Base-by-base conservation (phyloP, 2,797 vertebrate species). In the Hyperoplus immaculatus region DNA sequence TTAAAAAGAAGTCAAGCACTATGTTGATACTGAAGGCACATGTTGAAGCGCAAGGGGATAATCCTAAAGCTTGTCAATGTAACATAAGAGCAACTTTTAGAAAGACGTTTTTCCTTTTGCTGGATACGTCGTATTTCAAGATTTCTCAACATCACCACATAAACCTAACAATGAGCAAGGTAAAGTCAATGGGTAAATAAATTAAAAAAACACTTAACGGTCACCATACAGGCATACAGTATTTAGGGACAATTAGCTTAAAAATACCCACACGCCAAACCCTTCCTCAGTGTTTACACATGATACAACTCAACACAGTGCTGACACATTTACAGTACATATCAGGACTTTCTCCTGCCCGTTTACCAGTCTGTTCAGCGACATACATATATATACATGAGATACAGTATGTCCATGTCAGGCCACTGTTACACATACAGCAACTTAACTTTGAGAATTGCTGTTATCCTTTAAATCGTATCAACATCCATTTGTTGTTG, bases 261-360 rank as follows among this genome's bases (percentile, higher is more conserved):
- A 69, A 83, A 47, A 66, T 62, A 66, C 51, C 69, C 7, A 50
- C 11, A 71, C 75, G 74, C 29, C 49, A 78, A 64, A 68, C 6
- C 4, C 54, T 42, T 57, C 56, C 47, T 82, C 77, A 78, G 51
- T 78, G 77, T 63, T 80, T 80, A 84, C 74, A 92, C 46, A 82
- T 14, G 78, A 82, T 14, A 82, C 73, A 85, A 62, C n/a, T 65
- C 39, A 54, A 69, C 61, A 79, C 72, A 82, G 79, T 71, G 65
- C 69, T 61, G 8, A 82, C 50, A 84, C 80, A 80, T 62, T 83
- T 78, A 76, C 77, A 87, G 66, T 80, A 64, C 75, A 81, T 68
- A 43, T 50, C 57, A 47, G 53, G 53, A 21, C 38, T 42, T 71
- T 49, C 64, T 67, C 41, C 59, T 14, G 9, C 6, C 18, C 54